Conservation (phyloP, 2,113 vertebrate genomes). For the Loxodonta africana region DNA sequence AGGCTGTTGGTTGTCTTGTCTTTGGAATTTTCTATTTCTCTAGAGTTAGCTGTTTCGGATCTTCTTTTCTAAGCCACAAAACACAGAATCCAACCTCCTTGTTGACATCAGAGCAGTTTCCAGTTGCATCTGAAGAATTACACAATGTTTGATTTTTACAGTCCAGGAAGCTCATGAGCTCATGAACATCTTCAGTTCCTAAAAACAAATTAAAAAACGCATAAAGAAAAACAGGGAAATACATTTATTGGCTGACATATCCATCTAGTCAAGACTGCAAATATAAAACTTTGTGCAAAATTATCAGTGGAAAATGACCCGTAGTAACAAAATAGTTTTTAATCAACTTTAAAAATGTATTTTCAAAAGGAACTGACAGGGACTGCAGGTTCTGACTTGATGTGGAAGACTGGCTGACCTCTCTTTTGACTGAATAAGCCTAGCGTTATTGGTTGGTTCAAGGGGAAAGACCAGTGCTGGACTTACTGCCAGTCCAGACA, state of each 20-base stretch:
- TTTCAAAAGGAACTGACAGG: background rate
- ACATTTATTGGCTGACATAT: background rate
- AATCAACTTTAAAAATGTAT: background rate
- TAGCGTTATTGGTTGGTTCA: background rate
- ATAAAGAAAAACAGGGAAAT: background rate
- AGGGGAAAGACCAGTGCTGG: background rate
- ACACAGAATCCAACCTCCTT: conserved; percentile 49
- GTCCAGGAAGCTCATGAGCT: conserved; percentile 59
- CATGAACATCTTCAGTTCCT: conserved; percentile 51
- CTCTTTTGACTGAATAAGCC: background rate
- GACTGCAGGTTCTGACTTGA: background rate
- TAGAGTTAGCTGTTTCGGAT: background rate
- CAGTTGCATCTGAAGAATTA: background rate
- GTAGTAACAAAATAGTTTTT: background rate
- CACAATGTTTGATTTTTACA: conserved; percentile 68
- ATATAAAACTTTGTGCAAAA: background rate
- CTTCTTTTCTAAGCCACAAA: conserved; percentile 35
- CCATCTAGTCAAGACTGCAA: background rate
- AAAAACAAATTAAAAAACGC: conserved; percentile 49
- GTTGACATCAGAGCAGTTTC: background rate
- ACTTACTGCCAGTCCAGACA: background rate
- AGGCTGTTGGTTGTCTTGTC: background rate
- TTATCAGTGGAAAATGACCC: background rate
- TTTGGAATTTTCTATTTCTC: conserved; percentile 54
- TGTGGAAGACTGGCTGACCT: background rate